Conservation (phyloP, 2,888 invertebrate species). For the Cancer borealis region DNA sequence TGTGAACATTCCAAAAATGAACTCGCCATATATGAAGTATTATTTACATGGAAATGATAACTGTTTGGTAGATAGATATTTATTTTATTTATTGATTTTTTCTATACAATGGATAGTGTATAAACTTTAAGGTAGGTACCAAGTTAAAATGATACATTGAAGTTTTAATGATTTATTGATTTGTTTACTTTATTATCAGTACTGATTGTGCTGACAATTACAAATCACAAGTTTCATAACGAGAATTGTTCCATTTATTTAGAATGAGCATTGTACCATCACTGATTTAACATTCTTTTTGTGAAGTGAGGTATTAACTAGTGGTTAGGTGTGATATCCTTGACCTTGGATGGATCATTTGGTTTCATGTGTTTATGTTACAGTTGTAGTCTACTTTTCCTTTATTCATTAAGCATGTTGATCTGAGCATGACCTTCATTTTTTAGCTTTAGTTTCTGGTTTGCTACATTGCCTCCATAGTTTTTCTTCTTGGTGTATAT, state of each 20-base stretch:
- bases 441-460: not conserved
- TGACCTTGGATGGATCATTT: not conserved
- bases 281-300: not conserved
- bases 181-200: not conserved
- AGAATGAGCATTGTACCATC: not conserved
- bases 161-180: not conserved
- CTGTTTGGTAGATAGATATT: not conserved
- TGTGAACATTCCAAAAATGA: not conserved
- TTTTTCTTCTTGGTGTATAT: not conserved
- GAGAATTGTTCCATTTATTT: not conserved
- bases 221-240: not conserved
- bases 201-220: not conserved
- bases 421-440: not conserved
- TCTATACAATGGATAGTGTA: not conserved
- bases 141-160: not conserved
- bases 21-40: not conserved
- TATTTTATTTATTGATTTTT: not conserved
- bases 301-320: not conserved
- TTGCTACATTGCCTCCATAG: not conserved
- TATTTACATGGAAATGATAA: not conserved
- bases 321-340: not conserved
- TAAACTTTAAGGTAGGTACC: not conserved
- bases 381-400: not conserved
- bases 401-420: not conserved
- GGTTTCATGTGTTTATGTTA: not conserved